Base-by-base conservation (phyloP, 2,888 invertebrate genomes). In the Pterostichus niger region DNA sequence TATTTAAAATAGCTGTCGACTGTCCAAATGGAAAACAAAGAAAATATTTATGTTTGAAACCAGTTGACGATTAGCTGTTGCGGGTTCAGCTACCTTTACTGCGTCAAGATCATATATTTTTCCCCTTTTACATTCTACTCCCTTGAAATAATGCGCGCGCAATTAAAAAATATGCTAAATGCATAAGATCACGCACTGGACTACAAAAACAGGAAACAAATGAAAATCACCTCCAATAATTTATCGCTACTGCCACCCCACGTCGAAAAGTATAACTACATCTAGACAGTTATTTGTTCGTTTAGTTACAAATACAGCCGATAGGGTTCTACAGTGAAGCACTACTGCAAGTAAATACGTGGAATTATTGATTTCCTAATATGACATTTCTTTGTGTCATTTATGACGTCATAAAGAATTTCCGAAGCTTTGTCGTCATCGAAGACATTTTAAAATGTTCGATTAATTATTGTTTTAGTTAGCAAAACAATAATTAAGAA, bases 381-480 rank as follows among this genome's bases (percentile, higher is more conserved):
- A 15, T n/a, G 59, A 73, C 81, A 73, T 59, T 78, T 64, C 81
- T 81, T 81, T 81, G 81, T 73, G 73, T 81, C 73, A 81, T 71
- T 73, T 56, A 73, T 73, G 81, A 81, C 81, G 56, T 81, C 81
- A 81, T 81, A 81, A 81, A 78, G 24, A 31, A 68, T 33, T 59
- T 59, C 24, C 9, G 49, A 11, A 2, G 9, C 44, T 71, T 71
- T 71, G 44, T 40, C 68, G 68, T 71, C 68, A 71, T 71, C 6
- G 35, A 33, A 33, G 77, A 77, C 56, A 56, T 56, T 35, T 77
- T 77, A 56, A 77, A 77, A 56, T 13, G 77, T 13, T n/a, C 11
- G n/a, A 52, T 52, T 56, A 17, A 11, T 49, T 4, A 49, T 49
- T 46, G 9, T 35, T 35, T 35, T 35, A 35, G 3, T 35, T 40